Percentiles rank a stretch among this genome's conserved stretches.
Conservation (phyloP, 2,797 vertebrate genomes). For the Hippoglossus hippoglossus region DNA sequence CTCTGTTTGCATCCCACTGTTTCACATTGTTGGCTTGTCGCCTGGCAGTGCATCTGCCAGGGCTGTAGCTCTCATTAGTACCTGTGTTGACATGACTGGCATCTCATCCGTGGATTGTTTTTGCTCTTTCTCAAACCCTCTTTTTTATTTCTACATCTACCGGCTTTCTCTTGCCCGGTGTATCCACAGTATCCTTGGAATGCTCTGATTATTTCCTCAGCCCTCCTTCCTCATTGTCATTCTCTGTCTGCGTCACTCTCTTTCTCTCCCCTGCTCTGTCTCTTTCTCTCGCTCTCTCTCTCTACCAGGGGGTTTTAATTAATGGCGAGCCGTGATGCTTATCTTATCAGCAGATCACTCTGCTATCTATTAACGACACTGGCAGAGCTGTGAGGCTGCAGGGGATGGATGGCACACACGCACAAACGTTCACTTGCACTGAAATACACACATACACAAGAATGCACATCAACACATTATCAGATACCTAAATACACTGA, state of each 20-base stretch:
- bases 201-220: slow-evolving; percentile 5
- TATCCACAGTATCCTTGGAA: slow-evolving; percentile 25
- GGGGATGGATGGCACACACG: slow-evolving; percentile 59
- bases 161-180: slow-evolving; percentile 24
- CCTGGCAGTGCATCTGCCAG: slow-evolving; percentile 46
- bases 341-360: slow-evolving; percentile 84
- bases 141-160: slow-evolving; percentile 23
- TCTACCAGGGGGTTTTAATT: slow-evolving; percentile 80
- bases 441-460: neutral
- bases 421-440: slow-evolving; percentile 16
- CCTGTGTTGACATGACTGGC: slow-evolving; percentile 67
- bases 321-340: slow-evolving; percentile 80
- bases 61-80: slow-evolving; percentile 65
- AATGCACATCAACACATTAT: slow-evolving; percentile 27
- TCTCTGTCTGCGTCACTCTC: slow-evolving; percentile 31
- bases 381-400: slow-evolving; percentile 67
- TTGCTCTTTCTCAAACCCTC: slow-evolving; percentile 25
- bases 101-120: slow-evolving; percentile 68
- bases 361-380: slow-evolving; percentile 79
- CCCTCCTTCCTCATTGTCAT: slow-evolving; percentile 31
- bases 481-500: slow-evolving; percentile 15
- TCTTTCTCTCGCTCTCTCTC: slow-evolving; percentile 53
- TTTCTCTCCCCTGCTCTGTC: slow-evolving; percentile 34
- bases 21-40: slow-evolving; percentile 46
- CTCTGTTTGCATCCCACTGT: slow-evolving; percentile 51